These are phyloP conservation scores for Ahaetulla prasina DNA, from an alignment of 2,113 vertebrate species.

Conservation along the genomic window DNA sequence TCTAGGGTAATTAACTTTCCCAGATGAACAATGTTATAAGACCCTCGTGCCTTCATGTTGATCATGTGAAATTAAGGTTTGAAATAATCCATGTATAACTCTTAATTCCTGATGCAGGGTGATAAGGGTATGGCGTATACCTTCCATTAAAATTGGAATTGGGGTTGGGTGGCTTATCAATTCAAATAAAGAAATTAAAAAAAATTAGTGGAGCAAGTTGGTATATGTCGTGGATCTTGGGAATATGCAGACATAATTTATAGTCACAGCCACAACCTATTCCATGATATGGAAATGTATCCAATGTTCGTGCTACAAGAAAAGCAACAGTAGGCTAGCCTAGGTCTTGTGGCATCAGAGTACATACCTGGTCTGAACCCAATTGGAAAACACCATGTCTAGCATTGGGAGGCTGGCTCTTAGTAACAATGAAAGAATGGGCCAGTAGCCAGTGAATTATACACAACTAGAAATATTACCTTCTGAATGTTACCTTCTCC, in stretches of 20 bases:
- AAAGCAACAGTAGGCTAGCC: background rate
- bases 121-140: background rate
- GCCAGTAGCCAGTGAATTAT: background rate
- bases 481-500: background rate
- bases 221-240: background rate
- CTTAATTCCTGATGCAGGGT: background rate
- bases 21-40: background rate
- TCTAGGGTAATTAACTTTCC: background rate
- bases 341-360: background rate
- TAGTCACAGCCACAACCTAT: background rate
- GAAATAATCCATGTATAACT: background rate
- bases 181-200: background rate
- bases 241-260: background rate
- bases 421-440: too few species aligned
- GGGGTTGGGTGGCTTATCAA: background rate
- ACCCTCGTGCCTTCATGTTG: background rate
- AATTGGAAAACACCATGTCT: background rate
- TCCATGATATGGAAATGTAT: background rate
- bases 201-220: background rate
- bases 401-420: background rate
- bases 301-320: background rate
- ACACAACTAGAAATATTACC: background rate
- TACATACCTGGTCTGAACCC: background rate
- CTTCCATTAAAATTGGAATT: background rate
- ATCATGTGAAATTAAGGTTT: background rate